Conservation (phyloP, 2,113 vertebrate species). For the Laticauda laticaudata region DNA sequence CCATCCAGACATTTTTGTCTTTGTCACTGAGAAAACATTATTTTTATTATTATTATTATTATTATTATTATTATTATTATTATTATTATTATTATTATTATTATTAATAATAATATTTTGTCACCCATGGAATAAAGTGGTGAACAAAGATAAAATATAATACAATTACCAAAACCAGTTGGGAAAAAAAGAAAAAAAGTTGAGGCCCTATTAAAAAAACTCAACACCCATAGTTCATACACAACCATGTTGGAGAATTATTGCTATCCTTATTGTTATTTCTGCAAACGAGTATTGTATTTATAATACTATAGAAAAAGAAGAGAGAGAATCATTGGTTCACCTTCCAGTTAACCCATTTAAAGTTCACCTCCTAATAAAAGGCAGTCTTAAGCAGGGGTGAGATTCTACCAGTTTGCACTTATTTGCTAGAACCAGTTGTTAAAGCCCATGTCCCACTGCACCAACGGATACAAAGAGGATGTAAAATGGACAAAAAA, state of each 20-base stretch:
- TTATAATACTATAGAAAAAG: background rate
- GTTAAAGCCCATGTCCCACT: too few relatives aligned
- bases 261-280: background rate
- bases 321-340: background rate
- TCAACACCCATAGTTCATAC: background rate
- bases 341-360: constrained; percentile 18
- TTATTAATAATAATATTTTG: background rate
- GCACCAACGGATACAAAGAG: too few relatives aligned
- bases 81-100: too few relatives aligned
- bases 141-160: background rate
- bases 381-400: background rate
- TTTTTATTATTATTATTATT: too few relatives aligned
- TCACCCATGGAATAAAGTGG: background rate
- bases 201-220: background rate
- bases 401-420: too few relatives aligned
- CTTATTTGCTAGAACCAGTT: too few relatives aligned
- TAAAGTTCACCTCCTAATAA: background rate
- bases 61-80: too few relatives aligned
- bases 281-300: background rate
- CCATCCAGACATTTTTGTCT: too few relatives aligned
- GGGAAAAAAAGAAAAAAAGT: background rate
- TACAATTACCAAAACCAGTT: background rate
- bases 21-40: too few relatives aligned
- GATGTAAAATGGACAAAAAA: too few relatives aligned
- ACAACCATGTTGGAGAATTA: background rate